Evolutionary conservation across 23 tunicate species (phyloP).

Genomic region (Ascidia mentula): DNA sequence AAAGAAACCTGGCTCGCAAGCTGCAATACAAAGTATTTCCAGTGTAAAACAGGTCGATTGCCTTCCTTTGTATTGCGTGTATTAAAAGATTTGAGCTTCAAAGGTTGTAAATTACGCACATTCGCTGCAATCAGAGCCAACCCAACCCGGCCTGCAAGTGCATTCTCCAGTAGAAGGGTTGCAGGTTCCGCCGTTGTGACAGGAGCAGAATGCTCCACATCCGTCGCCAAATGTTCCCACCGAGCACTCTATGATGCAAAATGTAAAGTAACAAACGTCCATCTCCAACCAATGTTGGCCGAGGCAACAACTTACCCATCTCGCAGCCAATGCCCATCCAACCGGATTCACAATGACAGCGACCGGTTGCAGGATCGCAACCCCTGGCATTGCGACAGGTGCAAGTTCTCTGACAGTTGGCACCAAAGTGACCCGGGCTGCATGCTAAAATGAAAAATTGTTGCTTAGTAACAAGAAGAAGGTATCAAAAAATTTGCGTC

Average conservation of each 20-base stretch:
- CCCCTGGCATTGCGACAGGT: conserved; percentile 72
- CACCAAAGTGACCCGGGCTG: conserved; percentile 67
- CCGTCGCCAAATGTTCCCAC: conserved; percentile 85
- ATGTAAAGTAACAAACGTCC: too few relatives aligned
- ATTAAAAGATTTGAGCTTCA: too few relatives aligned
- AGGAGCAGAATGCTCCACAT: conserved; percentile 74
- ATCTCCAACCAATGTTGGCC: background rate
- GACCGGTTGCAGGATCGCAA: conserved; percentile 92
- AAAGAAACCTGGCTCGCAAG: conserved; percentile 69
- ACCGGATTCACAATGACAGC: conserved; percentile 87
- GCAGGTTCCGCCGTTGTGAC: conserved; percentile 88
- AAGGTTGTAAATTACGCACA: conserved; percentile 19
- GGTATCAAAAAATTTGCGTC: background rate
- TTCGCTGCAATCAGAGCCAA: conserved; percentile 72
- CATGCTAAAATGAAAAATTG: conserved; percentile 38
- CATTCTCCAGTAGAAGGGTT: conserved; percentile 80
- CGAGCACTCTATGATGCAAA: conserved; percentile 59
- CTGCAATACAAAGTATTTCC: conserved; percentile 5
- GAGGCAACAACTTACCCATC: conserved; percentile 48
- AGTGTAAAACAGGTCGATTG: background rate
- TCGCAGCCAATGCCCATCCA: conserved; percentile 93
- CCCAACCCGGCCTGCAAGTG: conserved; percentile 82
- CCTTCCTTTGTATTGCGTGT: too few relatives aligned
- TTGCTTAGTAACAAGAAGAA: background rate
- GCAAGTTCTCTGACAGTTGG: conserved; percentile 75